Percentiles rank a stretch among this genome's conserved stretches.
Evolutionary conservation across 2,113 vertebrate species (phyloP).

Genomic region (Varanus komodoensis): DNA sequence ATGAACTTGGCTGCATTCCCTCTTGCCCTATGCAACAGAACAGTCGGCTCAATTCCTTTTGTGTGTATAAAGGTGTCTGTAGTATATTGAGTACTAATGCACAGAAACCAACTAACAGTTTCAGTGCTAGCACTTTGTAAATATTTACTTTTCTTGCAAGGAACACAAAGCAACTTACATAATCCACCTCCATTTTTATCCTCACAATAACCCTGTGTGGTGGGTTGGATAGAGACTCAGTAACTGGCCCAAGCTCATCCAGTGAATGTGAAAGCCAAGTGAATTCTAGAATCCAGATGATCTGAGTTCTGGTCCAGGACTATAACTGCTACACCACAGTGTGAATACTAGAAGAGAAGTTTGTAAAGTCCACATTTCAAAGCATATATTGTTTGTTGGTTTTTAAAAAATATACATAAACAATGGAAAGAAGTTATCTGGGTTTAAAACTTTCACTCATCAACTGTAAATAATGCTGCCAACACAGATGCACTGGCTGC

Average conservation of each 20-base stretch:
- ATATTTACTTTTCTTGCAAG: not conserved
- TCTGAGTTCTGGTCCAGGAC: too few species aligned
- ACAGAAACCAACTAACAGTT: constrained; percentile 21
- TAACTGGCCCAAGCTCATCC: too few species aligned
- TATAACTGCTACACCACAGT: too few species aligned
- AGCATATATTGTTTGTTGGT: not conserved
- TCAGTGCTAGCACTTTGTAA: not conserved
- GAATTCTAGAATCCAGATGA: too few species aligned
- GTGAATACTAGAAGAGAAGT: not conserved
- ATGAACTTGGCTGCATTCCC: not conserved
- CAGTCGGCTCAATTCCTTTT: fast-evolving
- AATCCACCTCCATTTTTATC: too few species aligned
- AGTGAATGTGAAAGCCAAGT: too few species aligned
- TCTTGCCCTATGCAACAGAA: not conserved
- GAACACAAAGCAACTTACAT: too few species aligned
- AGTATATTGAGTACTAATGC: not conserved
- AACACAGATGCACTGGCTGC: constrained; percentile 42
- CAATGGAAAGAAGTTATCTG: not conserved
- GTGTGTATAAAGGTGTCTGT: not conserved
- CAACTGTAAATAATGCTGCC: constrained; percentile 62
- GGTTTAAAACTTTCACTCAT: constrained; percentile 59
- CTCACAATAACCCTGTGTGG: too few species aligned
- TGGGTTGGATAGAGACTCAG: too few species aligned
- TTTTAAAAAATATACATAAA: too few species aligned
- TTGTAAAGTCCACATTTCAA: not conserved